Base-by-base conservation (phyloP, 1,140 invertebrate genomes). In the Leptopilina boulardi region DNA sequence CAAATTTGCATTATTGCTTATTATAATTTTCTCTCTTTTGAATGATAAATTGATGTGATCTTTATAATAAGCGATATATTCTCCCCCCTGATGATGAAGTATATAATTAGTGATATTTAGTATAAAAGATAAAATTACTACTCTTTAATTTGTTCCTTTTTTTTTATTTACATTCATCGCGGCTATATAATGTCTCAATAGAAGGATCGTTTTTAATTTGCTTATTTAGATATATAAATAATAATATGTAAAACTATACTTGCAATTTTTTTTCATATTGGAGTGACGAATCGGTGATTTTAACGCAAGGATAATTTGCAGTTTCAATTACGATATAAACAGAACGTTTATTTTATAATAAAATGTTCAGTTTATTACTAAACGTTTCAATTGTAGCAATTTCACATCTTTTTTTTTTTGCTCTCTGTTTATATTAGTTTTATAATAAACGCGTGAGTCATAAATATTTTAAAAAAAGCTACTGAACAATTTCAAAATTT, bases 1-100 rank as follows among this genome's bases (percentile, higher is more conserved):
- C 3, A 38, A 38, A 38, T 38, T 38, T 38, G 34, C 34, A 38
- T 38, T n/a, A n/a, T n/a, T 38, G 8, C 5, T 38, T 38, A 38
- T 38, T 38, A 38, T 9, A 38, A 38, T 38, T 38, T 38, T 38
- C 34, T 38, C 34, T 38, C 34, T 38, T 0, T 4, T 47, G 11
- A 4, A 51, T 18, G n/a, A 51, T 30, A 30, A 66, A 34, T 66
- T n/a, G 23, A 15, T 66, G 2, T 30, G 5, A 1, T 26, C 23
- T 66, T 66, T 66, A n/a, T n/a, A 66, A 71, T 13, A 59, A 71
- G 74, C 66, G 54, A 51, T 38, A 34, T 34, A 38, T 71, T 76
- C 74, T 56, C 19, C 19, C 23, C 0, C 23, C 11, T 30, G 13
- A 66, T 38, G 34, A 38, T 38, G 5, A 9, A 38, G 34, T 2